Base-by-base conservation (phyloP, 35 echinoderm and acorn worm species). In the Apostichopus parvimensis region DNA sequence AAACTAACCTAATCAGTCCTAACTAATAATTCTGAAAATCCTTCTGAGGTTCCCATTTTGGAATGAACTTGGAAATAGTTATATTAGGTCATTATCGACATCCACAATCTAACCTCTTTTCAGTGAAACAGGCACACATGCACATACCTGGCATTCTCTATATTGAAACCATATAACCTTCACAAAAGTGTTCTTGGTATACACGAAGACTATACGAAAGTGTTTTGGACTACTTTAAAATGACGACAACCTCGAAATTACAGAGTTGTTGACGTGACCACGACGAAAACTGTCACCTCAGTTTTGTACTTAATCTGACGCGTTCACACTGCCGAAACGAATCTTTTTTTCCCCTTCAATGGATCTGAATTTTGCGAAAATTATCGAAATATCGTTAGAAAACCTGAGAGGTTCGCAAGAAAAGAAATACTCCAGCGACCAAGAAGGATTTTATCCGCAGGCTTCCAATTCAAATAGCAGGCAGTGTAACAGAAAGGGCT, bases 381-480 rank as follows among this genome's bases (percentile, higher is more conserved):
- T 45, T 75, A 75, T 75, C 71, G 71, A 14, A 75, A 75, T 75
- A 18, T 75, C 71, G 71, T 75, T 75, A 75, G 14, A 75, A 75
- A 22, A 22, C 7, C 13, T 73, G 70, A 73, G 21, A 75, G 11
- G 21, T 75, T n/a, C 17, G 15, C 17, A 75, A 18, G n/a, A 75
- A n/a, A 20, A 6, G n/a, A 75, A 22, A 18, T 75, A 75, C 70
- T 17, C 70, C 1, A 7, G 71, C 71, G 71, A 75, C 71, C 71
- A 75, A 75, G 18, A 75, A 18, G 58, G 34, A 45, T 9, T 61
- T 61, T 61, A 61, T 61, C 71, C 15, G 11, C 71, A 75, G 71
- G 71, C 71, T 75, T 75, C 24, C 71, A 75, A 75, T 75, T 75
- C 17, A 75, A 18, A 18, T 75, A 20, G 71, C 34, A 45, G 34